Base-by-base conservation (phyloP, 2,113 vertebrate species). In the Heterochromis multidens region DNA sequence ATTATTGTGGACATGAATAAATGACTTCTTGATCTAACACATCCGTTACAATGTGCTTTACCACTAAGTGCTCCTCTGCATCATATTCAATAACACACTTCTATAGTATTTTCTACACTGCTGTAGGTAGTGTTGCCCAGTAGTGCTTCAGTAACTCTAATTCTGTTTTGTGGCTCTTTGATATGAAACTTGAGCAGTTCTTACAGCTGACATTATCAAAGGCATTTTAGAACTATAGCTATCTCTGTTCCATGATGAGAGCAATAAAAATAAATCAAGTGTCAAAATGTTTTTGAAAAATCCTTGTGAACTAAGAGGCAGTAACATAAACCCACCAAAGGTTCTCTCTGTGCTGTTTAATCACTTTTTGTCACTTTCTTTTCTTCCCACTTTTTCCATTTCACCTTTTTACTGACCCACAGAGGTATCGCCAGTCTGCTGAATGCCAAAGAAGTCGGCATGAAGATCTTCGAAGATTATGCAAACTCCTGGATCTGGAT, bases 401-500 rank as follows among this genome's bases (percentile, higher is more conserved):
- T 82, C 27, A 63, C 58, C 43, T 67, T 72, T 17, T 82, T 59
- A 17, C 33, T 88, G 52, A 37, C 14, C 83, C 78, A 93, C 96
- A 98, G 98, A 25, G 95, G 96, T 74, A 95, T 99, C 87, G 96
- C 96, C 95, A 96, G 91, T 87, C 94, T 98, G 77, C 95, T 99
- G 80, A 96, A 97, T 83, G 96, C 96, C 92, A 97, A 96, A 95
- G 95, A 97, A 89, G 70, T 99, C 82, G 96, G 97, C 87, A 86
- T 96, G 83, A 99, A 97, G 95, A 96, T 98, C 90, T 97, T 98
- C 95, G 98, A 99, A 95, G 98, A 99, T 92, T 99, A 98, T 88
- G 95, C 97, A 81, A 97, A 95, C 82, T 97, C 97, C 72, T 99
- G 98, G 98, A 95, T 97, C 87, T 99, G 98, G 98, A 99, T 99